Evolutionary conservation across 2,113 vertebrate species (phyloP).

Genomic region (Felis chaus): DNA sequence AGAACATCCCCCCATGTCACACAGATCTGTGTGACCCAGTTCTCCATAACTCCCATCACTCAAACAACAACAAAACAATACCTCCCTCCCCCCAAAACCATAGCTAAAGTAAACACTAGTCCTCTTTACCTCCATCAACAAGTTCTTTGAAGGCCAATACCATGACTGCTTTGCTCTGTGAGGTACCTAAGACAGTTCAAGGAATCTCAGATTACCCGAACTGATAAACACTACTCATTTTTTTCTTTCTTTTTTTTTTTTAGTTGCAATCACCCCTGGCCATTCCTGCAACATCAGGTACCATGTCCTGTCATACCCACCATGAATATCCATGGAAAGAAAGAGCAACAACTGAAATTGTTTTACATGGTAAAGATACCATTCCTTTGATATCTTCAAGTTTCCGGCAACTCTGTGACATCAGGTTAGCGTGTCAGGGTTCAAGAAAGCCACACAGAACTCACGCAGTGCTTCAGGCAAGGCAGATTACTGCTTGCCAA

Average conservation of each 20-base stretch:
- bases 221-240: constrained; percentile 3
- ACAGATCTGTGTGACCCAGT: neutral
- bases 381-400: constrained; percentile 32
- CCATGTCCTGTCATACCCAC: neutral
- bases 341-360: neutral
- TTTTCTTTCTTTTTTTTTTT: neutral
- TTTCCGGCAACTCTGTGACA: constrained; percentile 45
- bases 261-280: neutral
- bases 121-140: neutral
- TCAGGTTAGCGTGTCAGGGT: constrained; percentile 13
- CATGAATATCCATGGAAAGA: neutral
- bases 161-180: neutral
- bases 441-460: constrained; percentile 16
- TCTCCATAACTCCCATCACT: neutral
- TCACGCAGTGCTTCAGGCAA: constrained; percentile 24
- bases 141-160: constrained; percentile 19
- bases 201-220: neutral
- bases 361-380: constrained; percentile 16
- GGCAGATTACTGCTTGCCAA: constrained; percentile 48
- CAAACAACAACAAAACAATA: neutral
- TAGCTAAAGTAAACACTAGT: neutral
- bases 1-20: neutral
- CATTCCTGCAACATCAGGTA: constrained; percentile 28
- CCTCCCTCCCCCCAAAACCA: neutral
- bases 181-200: neutral